Percentiles rank a stretch among this genome's conserved stretches.
These are phyloP conservation scores for Mycetomoellerius zeteki DNA, from an alignment of 1,140 invertebrate species.

Conservation along the genomic window DNA sequence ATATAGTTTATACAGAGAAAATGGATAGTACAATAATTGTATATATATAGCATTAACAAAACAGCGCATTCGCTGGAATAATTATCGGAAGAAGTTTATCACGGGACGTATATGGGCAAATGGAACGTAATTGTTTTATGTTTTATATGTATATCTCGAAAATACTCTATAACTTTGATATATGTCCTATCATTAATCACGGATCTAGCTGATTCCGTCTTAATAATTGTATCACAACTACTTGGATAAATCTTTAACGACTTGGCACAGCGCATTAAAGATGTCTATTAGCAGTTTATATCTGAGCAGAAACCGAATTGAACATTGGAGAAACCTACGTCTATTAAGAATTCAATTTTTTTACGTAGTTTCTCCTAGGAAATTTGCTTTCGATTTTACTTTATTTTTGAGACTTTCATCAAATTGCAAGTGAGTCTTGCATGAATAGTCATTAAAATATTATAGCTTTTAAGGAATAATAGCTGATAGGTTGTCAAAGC, in stretches of 20 bases:
- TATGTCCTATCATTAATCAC: constrained; percentile 59
- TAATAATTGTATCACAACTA: constrained; percentile 57
- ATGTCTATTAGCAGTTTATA: constrained; percentile 17
- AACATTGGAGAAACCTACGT: neutral
- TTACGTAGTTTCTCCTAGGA: neutral
- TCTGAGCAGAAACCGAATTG: constrained; percentile 15
- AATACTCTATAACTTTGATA: constrained; percentile 55
- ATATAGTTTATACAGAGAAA: constrained; percentile 75
- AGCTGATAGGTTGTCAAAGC: constrained; percentile 24
- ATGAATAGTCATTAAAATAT: constrained; percentile 35
- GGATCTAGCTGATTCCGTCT: constrained; percentile 60
- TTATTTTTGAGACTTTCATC: constrained; percentile 46
- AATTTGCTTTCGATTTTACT: constrained; percentile 34
- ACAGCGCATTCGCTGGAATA: constrained; percentile 65
- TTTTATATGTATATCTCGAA: constrained; percentile 39
- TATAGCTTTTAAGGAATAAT: constrained; percentile 34
- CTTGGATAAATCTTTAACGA: constrained; percentile 52
- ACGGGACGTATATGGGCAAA: constrained; percentile 55
- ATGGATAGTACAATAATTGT: constrained; percentile 73
- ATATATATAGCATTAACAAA: constrained; percentile 68
- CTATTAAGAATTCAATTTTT: constrained; percentile 20
- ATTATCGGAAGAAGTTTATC: constrained; percentile 72
- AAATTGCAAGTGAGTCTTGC: constrained; percentile 33
- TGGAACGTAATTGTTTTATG: constrained; percentile 51
- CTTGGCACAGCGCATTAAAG: constrained; percentile 56